These are phyloP conservation scores for Melanchra persicariae DNA, from an alignment of 2,888 invertebrate genomes.

Conservation along the genomic window DNA sequence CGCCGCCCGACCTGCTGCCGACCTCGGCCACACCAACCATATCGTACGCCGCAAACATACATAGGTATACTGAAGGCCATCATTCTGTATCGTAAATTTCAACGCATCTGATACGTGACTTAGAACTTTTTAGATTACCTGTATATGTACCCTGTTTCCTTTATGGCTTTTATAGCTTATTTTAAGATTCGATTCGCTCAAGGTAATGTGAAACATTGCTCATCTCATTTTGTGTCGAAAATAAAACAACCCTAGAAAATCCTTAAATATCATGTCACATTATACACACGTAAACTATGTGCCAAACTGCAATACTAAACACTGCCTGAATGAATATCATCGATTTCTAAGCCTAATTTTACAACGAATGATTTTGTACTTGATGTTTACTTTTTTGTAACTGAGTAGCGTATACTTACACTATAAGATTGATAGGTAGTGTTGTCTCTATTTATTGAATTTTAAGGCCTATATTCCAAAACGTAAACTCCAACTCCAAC, in stretches of 20 bases:
- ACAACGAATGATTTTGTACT: constrained; percentile 56
- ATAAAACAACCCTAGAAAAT: neutral
- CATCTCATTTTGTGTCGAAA: neutral
- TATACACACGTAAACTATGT: constrained; percentile 7
- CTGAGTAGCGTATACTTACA: neutral
- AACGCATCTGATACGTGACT: constrained; percentile 1
- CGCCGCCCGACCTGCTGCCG: constrained; percentile 45
- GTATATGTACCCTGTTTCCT: constrained; percentile 8
- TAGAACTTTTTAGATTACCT: neutral
- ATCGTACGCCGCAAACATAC: constrained; percentile 47
- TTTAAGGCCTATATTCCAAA: too few relatives aligned
- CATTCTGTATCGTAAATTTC: constrained; percentile 7
- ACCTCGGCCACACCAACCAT: constrained; percentile 43
- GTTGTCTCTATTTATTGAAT: neutral
- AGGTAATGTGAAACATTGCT: neutral
- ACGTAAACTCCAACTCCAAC: too few relatives aligned
- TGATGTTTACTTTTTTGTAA: constrained; percentile 26
- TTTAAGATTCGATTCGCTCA: neutral
- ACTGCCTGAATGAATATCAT: constrained; percentile 40
- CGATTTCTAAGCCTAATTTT: constrained; percentile 49
- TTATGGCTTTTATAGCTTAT: neutral
- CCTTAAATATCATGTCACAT: neutral
- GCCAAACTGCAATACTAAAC: constrained; percentile 48
- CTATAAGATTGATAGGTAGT: neutral
- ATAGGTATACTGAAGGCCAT: constrained; percentile 33